phyloP scores from a whole-genome alignment of 2,113 vertebrate species.

The Pandion haliaetus region DNA sequence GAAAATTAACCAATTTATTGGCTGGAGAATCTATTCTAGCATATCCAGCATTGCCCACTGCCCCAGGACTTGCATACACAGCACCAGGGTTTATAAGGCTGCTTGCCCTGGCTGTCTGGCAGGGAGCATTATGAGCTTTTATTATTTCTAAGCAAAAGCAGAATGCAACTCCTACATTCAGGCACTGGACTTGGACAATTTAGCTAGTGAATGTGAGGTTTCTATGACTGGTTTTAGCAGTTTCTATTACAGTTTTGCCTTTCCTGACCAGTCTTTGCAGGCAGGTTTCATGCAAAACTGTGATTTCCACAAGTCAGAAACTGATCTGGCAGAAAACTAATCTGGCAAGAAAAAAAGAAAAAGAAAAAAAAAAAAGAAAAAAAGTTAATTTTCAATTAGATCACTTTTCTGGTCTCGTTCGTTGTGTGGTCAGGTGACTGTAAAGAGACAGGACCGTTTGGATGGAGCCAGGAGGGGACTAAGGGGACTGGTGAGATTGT shows the following conservation, averaged over 20 bases:
- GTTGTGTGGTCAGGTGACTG: neutral
- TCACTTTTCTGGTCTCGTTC: neutral
- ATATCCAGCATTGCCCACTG: neutral
- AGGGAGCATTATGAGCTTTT: neutral
- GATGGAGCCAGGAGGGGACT: neutral
- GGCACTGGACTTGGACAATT: neutral
- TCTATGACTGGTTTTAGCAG: neutral
- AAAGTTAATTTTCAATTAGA: neutral
- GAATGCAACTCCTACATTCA: neutral
- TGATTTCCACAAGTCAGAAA: neutral
- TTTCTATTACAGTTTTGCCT: neutral
- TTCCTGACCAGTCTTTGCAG: neutral
- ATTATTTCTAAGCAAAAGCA: neutral
- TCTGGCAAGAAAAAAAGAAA: neutral
- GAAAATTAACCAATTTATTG: neutral
- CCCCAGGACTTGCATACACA: neutral
- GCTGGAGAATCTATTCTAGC: neutral
- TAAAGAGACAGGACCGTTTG: neutral
- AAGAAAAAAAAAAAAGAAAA: fast-evolving
- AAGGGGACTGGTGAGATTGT: neutral
- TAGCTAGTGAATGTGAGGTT: no score
- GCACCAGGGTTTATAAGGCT: neutral
- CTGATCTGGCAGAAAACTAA: neutral
- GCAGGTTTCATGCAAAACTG: neutral
- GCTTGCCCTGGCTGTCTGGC: neutral